phyloP scores from a whole-genome alignment of 2,113 vertebrate genomes.

The Hylia prasina region DNA sequence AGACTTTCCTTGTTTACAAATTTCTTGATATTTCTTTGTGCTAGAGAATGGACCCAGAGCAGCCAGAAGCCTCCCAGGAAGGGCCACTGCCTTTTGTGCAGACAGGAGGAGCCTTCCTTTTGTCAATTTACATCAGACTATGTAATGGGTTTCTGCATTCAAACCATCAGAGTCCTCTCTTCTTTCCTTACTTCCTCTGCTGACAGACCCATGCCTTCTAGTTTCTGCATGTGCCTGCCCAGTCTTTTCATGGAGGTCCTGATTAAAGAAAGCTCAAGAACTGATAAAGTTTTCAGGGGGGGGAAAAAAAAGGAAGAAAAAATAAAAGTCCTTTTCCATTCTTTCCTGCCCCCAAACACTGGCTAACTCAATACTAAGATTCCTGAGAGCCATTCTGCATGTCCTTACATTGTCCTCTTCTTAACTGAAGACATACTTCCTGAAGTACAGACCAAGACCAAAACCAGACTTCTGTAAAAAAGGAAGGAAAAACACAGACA shows the following conservation, averaged over 20 bases:
- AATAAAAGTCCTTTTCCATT: not conserved
- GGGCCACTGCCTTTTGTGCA: not conserved
- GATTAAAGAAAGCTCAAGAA: not conserved
- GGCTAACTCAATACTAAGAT: not conserved
- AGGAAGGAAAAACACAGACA: not conserved
- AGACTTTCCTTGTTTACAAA: not conserved
- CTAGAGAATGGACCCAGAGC: not conserved
- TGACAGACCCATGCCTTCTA: not conserved
- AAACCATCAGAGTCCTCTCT: not conserved
- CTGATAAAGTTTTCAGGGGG: not conserved
- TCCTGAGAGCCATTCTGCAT: not conserved
- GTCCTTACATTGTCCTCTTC: not conserved
- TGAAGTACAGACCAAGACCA: not conserved
- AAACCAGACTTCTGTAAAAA: not conserved
- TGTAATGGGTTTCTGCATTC: not conserved
- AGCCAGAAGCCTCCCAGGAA: not conserved
- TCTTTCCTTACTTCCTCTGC: not conserved
- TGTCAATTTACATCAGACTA: not conserved
- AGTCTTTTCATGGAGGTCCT: not conserved
- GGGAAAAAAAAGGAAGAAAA: accelerated
- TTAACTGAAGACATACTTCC: not conserved
- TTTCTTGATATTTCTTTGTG: not conserved
- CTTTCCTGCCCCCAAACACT: not conserved
- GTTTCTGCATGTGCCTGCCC: not conserved
- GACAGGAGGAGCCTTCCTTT: not conserved